phyloP scores from a whole-genome alignment of 2,113 vertebrate genomes.

The Dipodomys spectabilis region DNA sequence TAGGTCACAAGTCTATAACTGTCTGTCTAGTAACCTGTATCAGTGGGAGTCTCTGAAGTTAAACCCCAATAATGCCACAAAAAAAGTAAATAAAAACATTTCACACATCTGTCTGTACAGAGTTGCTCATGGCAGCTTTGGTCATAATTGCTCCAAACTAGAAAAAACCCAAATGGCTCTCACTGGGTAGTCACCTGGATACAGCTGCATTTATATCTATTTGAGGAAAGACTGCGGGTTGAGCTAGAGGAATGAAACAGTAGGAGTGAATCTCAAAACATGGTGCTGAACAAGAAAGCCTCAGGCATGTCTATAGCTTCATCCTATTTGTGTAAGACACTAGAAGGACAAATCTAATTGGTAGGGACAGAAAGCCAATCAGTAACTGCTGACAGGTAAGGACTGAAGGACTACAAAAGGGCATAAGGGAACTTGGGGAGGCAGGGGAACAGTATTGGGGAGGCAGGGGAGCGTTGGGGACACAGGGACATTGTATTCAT shows the following conservation, averaged over 20 bases:
- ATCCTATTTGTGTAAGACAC: neutral
- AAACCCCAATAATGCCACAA: too few relatives aligned
- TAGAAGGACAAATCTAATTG: neutral
- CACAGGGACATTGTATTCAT: too few relatives aligned
- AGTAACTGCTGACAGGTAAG: neutral
- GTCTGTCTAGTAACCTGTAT: too few relatives aligned
- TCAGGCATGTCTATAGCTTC: neutral
- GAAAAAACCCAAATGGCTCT: neutral
- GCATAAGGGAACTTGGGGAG: neutral
- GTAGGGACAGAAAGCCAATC: neutral
- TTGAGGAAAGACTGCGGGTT: neutral
- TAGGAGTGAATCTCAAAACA: neutral
- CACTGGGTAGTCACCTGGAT: neutral
- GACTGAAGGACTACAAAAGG: neutral
- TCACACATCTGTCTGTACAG: neutral
- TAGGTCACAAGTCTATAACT: too few relatives aligned
- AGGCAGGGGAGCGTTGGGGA: too few relatives aligned
- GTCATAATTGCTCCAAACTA: neutral
- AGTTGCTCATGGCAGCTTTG: neutral
- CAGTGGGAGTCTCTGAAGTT: too few relatives aligned
- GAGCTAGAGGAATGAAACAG: neutral
- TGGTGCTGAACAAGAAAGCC: neutral
- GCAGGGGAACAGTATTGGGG: too few relatives aligned
- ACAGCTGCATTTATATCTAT: neutral
- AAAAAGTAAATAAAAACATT: too few relatives aligned